Conservation (phyloP, 2,113 vertebrate species). For the Blennius ocellaris region DNA sequence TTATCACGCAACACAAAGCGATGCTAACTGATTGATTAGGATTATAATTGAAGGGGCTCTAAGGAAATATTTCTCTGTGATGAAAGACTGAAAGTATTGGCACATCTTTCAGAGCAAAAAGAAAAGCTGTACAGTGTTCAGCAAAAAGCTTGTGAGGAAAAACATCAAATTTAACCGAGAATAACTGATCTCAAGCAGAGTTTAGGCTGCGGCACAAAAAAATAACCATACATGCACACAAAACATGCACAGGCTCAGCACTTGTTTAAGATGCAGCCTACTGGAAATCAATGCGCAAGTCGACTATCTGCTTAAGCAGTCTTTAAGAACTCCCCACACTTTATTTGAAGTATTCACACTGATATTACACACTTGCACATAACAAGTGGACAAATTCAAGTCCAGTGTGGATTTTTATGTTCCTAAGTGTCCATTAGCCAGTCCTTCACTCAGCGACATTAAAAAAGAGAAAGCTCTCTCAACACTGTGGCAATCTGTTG, state of each 20-base stretch:
- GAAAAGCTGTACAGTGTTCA: conserved; percentile 33
- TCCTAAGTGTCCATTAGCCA: conserved; percentile 3
- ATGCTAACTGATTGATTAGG: conserved; percentile 76
- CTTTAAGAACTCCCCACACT: not conserved
- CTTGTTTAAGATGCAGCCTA: conserved; percentile 11
- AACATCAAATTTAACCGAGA: conserved; percentile 12
- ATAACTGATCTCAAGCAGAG: conserved; percentile 21
- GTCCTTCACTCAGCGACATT: not conserved
- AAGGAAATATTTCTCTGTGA: conserved; percentile 64
- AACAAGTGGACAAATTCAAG: conserved; percentile 8
- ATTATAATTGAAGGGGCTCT: conserved; percentile 73
- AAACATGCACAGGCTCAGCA: conserved; percentile 16
- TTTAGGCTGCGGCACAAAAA: conserved; percentile 26
- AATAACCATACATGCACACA: not conserved
- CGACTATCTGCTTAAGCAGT: conserved; percentile 9
- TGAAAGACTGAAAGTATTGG: conserved; percentile 56
- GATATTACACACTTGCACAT: conserved; percentile 5
- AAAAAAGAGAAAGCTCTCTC: not conserved
- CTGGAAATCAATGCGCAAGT: conserved; percentile 29
- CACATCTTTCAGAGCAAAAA: conserved; percentile 47
- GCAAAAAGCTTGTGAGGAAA: conserved; percentile 34
- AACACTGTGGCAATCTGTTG: not conserved
- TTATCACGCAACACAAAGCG: conserved; percentile 68
- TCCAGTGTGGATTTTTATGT: not conserved
- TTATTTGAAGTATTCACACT: conserved; percentile 14